Evolutionary conservation across 1,140 invertebrate genomes (phyloP).

Genomic region (Tetramorium parvispinum): DNA sequence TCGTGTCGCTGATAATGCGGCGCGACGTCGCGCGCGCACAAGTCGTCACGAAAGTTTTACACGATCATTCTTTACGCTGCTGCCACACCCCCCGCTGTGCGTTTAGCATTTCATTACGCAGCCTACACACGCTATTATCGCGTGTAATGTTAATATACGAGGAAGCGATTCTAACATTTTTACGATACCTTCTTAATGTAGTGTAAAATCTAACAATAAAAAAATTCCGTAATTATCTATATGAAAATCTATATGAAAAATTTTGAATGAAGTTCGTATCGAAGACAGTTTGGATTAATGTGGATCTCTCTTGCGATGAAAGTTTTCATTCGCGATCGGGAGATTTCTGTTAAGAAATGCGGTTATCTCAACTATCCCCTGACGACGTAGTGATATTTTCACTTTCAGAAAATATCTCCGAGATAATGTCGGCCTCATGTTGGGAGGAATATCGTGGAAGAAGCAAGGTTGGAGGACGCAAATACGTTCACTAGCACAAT

Average conservation of each 20-base stretch:
- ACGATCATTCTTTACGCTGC: constrained; percentile 65
- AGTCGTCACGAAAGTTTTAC: constrained; percentile 67
- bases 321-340: background rate
- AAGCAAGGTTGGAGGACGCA: constrained; percentile 30
- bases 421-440: constrained; percentile 6
- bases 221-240: background rate
- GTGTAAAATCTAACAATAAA: background rate
- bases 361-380: constrained; percentile 10
- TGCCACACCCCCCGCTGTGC: constrained; percentile 45
- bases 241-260: background rate
- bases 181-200: background rate
- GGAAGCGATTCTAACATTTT: background rate
- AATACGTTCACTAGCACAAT: constrained; percentile 57
- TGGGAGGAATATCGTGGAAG: constrained; percentile 1
- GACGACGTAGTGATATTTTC: constrained; percentile 42
- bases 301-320: background rate
- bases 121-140: constrained; percentile 6
- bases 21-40: constrained; percentile 36
- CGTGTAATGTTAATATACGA: background rate
- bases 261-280: background rate
- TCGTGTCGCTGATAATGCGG: constrained; percentile 64
- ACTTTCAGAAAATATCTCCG: constrained; percentile 35
- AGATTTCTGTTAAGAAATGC: constrained; percentile 8
- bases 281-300: background rate
- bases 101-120: constrained; percentile 70